phyloP scores from a whole-genome alignment of 2,113 vertebrate species.

The Rhinoderma darwinii region DNA sequence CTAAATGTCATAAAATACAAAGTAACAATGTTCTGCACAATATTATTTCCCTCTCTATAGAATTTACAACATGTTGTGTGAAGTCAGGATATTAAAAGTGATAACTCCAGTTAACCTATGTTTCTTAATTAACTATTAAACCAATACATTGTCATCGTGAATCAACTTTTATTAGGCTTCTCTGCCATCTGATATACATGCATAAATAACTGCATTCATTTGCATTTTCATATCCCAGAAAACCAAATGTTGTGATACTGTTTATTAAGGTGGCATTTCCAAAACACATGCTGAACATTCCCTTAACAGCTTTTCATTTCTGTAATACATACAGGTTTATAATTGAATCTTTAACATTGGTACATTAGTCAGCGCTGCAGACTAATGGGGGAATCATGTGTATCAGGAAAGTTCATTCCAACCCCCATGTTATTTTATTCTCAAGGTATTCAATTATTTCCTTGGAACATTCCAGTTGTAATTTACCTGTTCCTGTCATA shows the following conservation, averaged over 20 bases:
- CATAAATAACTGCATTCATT: slow-evolving; percentile 47
- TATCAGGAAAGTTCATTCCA: background rate
- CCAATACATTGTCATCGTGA: slow-evolving; percentile 45
- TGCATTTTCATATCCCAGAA: slow-evolving; percentile 42
- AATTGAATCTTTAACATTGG: background rate
- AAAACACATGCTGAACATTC: slow-evolving; percentile 14
- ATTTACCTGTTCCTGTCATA: background rate
- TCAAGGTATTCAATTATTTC: background rate
- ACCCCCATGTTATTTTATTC: background rate
- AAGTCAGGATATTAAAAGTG: slow-evolving; percentile 54
- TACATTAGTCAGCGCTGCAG: background rate
- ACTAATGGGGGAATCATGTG: background rate
- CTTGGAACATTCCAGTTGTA: background rate
- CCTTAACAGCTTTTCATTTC: background rate
- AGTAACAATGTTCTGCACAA: background rate
- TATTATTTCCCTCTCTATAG: background rate
- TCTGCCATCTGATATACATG: slow-evolving; percentile 40
- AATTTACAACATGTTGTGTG: slow-evolving; percentile 1
- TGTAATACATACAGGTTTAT: background rate
- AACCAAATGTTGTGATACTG: slow-evolving; percentile 41
- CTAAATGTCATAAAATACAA: slow-evolving; percentile 23
- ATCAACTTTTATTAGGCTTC: slow-evolving; percentile 34
- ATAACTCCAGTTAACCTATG: slow-evolving; percentile 54
- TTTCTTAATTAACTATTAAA: slow-evolving; percentile 56
- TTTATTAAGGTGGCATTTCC: slow-evolving; percentile 50